Base-by-base conservation (phyloP, 2,113 vertebrate genomes). In the Castor canadensis region DNA sequence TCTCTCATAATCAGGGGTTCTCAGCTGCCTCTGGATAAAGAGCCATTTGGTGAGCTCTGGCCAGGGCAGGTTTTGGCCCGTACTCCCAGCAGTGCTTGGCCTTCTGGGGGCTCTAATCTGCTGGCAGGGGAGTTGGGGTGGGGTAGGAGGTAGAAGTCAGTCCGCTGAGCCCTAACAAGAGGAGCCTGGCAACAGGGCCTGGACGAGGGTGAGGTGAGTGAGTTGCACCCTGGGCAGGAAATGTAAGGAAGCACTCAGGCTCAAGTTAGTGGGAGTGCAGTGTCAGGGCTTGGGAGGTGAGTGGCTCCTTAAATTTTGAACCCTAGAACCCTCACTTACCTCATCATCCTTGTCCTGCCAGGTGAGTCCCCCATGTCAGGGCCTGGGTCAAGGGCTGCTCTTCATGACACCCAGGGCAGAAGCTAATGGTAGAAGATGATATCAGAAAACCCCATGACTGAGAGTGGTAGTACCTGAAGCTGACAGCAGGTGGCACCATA, bases 401-500 rank as follows among this genome's bases (percentile, higher is more conserved):
- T 91, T 40, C 47, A 7, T 0, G 15, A 13, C n/a, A 54, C 43
- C 6, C 15, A 30, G 43, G n/a, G 45, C 72, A 81, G 43, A 73
- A 20, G 56, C 58, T 22, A 26, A 66, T 49, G 9, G 43, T 3
- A 30, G 20, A 11, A 71, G 72, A 20, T 22, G 8, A 38, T 40
- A 45, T 45, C 13, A 67, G 45, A 85, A 49, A 43, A 52, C 38
- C 8, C 49, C 38, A 15, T 12, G 32, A 20, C 47, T 40, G 45
- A 58, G 43, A 40, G 30, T 5, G 7, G 24, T 66, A 94, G 47
- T 91, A 60, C n/a, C 72, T n/a, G 38, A 0, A 8, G 2, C 0
- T 35, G 22, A 81, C 92, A 89, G 87, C 17, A 80, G 64, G 52
- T 96, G 64, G 56, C 86, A 91, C 49, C 83, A 89, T 10, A 54